Base-by-base conservation (phyloP, 2,888 invertebrate genomes). In the Halictus ligatus region DNA sequence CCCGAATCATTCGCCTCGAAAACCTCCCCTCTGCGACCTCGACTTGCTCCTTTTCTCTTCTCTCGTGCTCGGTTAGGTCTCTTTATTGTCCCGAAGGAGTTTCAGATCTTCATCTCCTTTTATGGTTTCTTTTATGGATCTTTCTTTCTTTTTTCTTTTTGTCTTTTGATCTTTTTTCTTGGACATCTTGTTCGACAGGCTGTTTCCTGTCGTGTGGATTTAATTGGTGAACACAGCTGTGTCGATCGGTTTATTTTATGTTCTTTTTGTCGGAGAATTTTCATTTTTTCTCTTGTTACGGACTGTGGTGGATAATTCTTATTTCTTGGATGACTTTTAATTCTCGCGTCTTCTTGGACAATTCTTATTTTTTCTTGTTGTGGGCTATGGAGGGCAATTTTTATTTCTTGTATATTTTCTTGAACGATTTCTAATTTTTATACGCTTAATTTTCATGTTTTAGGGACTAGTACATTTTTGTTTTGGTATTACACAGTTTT, bases 1-100 rank as follows among this genome's bases (percentile, higher is more conserved):
- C n/a, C 75, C 64, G 2, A 64, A 48, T 21, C 21, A 25, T 48
- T 64, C 67, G 67, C 67, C 67, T 71, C 71, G 43, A 8, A 76
- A 46, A 43, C 29, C 35, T 35, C 67, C 2, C 13, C 25, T 64
- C 35, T 6, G 2, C 15, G 1, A 0, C 7, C 29, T 60, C 60
- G 25, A 13, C 13, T 18, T 7, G 64, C 12, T 7, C 18, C 29
- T 64, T 64, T 64, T 64, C 18, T 60, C 25, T 25, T 13, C 29
- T 15, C 60, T 64, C 25, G 25, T 25, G 2, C 29, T 25, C 60
- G 58, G 58, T 58, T 58, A 58, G 58, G 58, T 64, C 29, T 25
- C 60, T n/a, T 58, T 58, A 12, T 12, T 12, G 58, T 58, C 58
- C 58, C 58, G 8, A n/a, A 58, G 58, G 58, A n/a, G 21, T 12